Conservation (phyloP, 2,888 invertebrate species). For the Eupithecia exiguata region DNA sequence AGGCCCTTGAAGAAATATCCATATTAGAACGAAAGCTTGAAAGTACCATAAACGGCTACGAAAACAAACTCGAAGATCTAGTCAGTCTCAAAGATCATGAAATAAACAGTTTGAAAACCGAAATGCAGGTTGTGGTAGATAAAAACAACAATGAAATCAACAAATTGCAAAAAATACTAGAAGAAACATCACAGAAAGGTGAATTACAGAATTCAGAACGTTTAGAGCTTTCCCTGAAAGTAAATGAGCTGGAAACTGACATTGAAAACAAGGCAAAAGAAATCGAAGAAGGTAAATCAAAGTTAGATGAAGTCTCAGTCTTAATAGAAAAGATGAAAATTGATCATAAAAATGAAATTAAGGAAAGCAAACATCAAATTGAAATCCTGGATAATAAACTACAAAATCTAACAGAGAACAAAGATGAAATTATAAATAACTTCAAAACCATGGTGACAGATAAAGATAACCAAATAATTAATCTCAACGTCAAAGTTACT, state of each 20-base stretch:
- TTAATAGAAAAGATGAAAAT: conserved; percentile 57
- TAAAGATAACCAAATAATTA: conserved; percentile 66
- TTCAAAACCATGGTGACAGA: conserved; percentile 62
- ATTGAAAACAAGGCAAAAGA: conserved; percentile 51
- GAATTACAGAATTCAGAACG: conserved; percentile 50
- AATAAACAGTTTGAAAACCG: conserved; percentile 50
- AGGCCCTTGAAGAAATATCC: conserved; percentile 54
- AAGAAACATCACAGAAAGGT: conserved; percentile 51
- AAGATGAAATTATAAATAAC: conserved; percentile 64
- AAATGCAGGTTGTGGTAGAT: conserved; percentile 41
- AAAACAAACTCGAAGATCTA: conserved; percentile 51
- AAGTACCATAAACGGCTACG: conserved; percentile 48
- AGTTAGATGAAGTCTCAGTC: conserved; percentile 48
- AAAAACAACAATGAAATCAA: conserved; percentile 53
- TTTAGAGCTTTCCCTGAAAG: conserved; percentile 47
- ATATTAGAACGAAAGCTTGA: conserved; percentile 54
- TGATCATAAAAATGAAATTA: conserved; percentile 74
- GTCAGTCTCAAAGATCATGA: conserved; percentile 50
- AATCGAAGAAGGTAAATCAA: conserved; percentile 48
- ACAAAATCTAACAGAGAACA: conserved; percentile 64
- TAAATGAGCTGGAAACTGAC: conserved; percentile 50
- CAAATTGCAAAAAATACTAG: conserved; percentile 48
- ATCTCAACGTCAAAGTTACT: conserved; percentile 70
- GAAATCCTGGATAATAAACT: conserved; percentile 69
- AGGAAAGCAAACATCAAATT: conserved; percentile 69